These are phyloP conservation scores for Hipposideros larvatus DNA, from an alignment of 2,797 vertebrate genomes.

Conservation along the genomic window DNA sequence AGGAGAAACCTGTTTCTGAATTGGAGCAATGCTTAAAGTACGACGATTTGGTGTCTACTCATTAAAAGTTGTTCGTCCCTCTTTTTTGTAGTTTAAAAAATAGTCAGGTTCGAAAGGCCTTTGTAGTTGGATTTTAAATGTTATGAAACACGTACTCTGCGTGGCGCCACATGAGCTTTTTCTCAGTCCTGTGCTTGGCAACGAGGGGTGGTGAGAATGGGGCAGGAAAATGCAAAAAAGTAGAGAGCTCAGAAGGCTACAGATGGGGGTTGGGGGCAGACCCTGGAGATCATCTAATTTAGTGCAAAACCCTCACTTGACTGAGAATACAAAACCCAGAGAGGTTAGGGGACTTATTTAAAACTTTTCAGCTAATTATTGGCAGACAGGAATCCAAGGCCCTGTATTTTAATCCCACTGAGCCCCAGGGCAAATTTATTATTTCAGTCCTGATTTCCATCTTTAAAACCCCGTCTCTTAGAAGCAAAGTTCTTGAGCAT, in stretches of 20 bases:
- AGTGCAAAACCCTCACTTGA: background rate
- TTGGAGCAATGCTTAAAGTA: slow-evolving; percentile 43
- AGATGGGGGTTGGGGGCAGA: too few species aligned
- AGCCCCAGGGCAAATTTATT: slow-evolving; percentile 22
- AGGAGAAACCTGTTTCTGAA: slow-evolving; percentile 66
- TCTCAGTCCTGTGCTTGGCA: background rate
- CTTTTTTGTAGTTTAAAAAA: slow-evolving; percentile 66
- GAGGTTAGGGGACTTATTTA: background rate
- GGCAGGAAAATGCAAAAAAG: background rate
- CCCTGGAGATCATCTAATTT: background rate
- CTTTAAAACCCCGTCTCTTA: background rate
- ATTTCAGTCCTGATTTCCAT: slow-evolving; percentile 27
- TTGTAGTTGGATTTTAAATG: slow-evolving; percentile 54
- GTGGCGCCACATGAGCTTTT: background rate
- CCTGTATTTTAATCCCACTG: slow-evolving; percentile 20
- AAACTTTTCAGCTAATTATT: slow-evolving; percentile 43
- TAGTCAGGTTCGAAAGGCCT: slow-evolving; percentile 43
- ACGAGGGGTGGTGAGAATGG: rapidly evolving
- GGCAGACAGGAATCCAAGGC: slow-evolving; percentile 25
- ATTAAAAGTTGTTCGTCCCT: slow-evolving; percentile 64
- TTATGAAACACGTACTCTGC: slow-evolving; percentile 4
- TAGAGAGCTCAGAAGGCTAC: background rate
- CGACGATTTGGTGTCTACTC: slow-evolving; percentile 71
- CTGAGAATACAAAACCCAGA: background rate
- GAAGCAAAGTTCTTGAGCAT: background rate